Evolutionary conservation across 2,113 vertebrate genomes (phyloP).

Genomic region (Theristicus caerulescens): DNA sequence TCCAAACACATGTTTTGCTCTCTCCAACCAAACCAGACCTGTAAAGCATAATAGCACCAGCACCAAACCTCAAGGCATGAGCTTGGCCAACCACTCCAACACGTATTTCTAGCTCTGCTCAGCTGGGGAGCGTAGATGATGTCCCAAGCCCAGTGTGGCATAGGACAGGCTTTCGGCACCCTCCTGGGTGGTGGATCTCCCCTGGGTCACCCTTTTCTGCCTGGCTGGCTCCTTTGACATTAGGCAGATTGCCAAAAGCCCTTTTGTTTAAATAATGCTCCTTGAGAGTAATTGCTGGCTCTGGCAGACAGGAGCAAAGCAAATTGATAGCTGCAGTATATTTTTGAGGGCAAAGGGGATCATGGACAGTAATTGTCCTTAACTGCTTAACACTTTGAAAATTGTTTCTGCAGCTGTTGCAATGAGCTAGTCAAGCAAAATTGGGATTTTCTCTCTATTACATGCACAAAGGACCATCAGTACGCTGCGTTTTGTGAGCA

Average conservation of each 20-base stretch:
- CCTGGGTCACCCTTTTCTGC: not conserved
- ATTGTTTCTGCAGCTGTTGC: not conserved
- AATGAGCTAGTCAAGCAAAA: not conserved
- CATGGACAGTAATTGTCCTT: not conserved
- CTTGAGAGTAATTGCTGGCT: not conserved
- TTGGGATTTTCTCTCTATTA: not conserved
- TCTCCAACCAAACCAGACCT: not conserved
- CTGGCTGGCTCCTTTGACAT: not conserved
- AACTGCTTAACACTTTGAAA: not conserved
- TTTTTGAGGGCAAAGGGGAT: not conserved
- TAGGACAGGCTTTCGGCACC: rapidly evolving
- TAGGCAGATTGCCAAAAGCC: not conserved
- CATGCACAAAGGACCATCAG: rapidly evolving
- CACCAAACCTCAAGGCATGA: not conserved
- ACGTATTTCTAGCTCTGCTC: rapidly evolving
- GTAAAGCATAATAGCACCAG: not conserved
- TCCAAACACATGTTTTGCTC: not conserved
- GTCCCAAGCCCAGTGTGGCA: too few species aligned
- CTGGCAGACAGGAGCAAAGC: not conserved
- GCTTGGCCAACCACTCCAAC: not conserved
- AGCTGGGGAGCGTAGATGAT: rapidly evolving
- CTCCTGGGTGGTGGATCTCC: not conserved
- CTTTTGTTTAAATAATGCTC: not conserved
- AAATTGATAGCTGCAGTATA: not conserved
- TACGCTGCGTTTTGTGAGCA: not conserved